phyloP scores from a whole-genome alignment of 1,140 invertebrate genomes.

The Camponotus vicinus region DNA sequence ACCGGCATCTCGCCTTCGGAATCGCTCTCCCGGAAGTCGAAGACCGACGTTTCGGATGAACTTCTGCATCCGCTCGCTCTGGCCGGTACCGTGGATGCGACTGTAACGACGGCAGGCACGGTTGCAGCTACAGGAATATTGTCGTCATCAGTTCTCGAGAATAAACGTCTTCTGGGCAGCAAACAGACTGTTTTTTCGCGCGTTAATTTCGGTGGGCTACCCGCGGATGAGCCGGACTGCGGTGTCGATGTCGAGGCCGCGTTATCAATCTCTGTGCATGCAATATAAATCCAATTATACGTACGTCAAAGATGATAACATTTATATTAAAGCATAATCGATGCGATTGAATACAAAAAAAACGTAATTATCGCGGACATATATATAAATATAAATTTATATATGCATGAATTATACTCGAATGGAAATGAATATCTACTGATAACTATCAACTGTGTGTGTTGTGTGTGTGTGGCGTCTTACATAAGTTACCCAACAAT shows the following conservation, averaged over 20 bases:
- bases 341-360: not conserved
- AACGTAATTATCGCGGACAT: not conserved
- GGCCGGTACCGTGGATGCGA: constrained; percentile 77
- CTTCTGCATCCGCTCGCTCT: constrained; percentile 87
- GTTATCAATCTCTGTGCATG: constrained; percentile 75
- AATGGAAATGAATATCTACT: not conserved
- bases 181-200: constrained; percentile 82
- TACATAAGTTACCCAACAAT: not conserved
- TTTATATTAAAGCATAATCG: not conserved
- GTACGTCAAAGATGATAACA: not conserved
- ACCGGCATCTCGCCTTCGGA: constrained; percentile 88
- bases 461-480: not conserved
- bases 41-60: constrained; percentile 89
- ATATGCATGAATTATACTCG: not conserved
- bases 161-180: constrained; percentile 84
- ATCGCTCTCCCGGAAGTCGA: constrained; percentile 88
- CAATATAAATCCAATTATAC: constrained; percentile 30
- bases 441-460: not conserved
- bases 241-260: constrained; percentile 81
- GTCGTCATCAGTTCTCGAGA: constrained; percentile 86
- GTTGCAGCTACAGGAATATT: constrained; percentile 75
- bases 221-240: constrained; percentile 80
- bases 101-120: constrained; percentile 71
- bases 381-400: not conserved
- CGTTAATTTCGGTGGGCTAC: constrained; percentile 86